phyloP scores from a whole-genome alignment of 2,888 invertebrate genomes.

The Congeria kusceri region DNA sequence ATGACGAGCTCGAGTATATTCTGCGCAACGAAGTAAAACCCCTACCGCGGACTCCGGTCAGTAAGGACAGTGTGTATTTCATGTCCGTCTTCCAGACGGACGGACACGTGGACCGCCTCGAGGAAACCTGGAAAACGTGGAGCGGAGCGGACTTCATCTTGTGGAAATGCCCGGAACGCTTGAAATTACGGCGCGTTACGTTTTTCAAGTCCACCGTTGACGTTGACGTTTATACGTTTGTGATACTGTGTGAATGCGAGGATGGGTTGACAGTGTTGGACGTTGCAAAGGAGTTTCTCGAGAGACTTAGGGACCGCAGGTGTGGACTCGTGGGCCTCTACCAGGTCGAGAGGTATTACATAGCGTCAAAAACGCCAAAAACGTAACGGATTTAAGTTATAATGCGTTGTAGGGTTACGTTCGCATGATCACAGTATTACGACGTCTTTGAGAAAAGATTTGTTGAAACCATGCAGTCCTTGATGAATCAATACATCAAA shows the following conservation, averaged over 20 bases:
- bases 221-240: conserved; percentile 71
- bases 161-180: conserved; percentile 76
- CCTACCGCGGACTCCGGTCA: conserved; percentile 78
- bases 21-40: conserved; percentile 67
- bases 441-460: too few relatives aligned
- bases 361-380: conserved; percentile 54
- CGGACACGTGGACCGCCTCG: conserved; percentile 72
- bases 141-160: conserved; percentile 79
- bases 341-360: conserved; percentile 74
- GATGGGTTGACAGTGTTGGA: conserved; percentile 75
- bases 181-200: conserved; percentile 78
- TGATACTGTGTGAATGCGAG: conserved; percentile 77
- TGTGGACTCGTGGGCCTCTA: conserved; percentile 80
- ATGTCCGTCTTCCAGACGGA: conserved; percentile 76
- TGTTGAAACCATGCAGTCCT: too few relatives aligned
- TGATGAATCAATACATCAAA: too few relatives aligned
- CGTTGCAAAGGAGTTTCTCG: conserved; percentile 74
- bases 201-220: conserved; percentile 70
- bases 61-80: conserved; percentile 78
- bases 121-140: conserved; percentile 79
- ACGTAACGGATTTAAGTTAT: neutral
- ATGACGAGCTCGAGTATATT: conserved; percentile 71
- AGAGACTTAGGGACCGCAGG: conserved; percentile 73
- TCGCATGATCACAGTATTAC: too few relatives aligned
- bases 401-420: too few relatives aligned